Conservation (phyloP, 2,113 vertebrate species). For the Entomyzon cyanotis region DNA sequence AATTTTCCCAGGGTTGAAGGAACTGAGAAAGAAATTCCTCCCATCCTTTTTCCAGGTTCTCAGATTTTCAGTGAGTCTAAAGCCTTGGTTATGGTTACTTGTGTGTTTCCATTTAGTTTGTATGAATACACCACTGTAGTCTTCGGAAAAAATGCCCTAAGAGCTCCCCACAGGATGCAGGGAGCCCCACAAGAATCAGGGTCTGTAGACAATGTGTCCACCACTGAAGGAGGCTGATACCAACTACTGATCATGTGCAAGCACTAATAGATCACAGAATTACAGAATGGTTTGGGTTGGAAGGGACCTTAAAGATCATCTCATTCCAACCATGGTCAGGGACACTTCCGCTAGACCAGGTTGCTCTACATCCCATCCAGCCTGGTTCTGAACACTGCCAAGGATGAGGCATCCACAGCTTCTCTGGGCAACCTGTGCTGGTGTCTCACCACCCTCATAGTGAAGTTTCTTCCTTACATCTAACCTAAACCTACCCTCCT, state of each 20-base stretch:
- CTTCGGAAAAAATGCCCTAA: neutral
- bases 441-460: neutral
- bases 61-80: neutral
- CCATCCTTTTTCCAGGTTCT: neutral
- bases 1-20: neutral
- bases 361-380: neutral
- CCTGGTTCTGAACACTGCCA: neutral
- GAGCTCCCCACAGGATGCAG: fast-evolving
- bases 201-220: neutral
- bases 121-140: neutral
- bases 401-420: neutral
- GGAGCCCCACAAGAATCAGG: neutral
- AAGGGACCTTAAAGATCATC: neutral
- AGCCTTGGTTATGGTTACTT: neutral
- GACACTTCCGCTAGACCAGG: neutral
- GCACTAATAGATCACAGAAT: neutral
- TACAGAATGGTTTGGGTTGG: neutral
- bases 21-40: neutral
- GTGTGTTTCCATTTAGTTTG: neutral
- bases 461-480: neutral
- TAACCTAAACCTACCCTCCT: neutral
- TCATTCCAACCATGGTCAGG: neutral
- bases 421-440: neutral
- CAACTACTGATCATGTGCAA: neutral
- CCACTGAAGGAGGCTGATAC: neutral